Evolutionary conservation across 2,888 invertebrate genomes (phyloP), one percentile per base, ranked within the genome.

Genomic region (Amphipoea lucens): DNA sequence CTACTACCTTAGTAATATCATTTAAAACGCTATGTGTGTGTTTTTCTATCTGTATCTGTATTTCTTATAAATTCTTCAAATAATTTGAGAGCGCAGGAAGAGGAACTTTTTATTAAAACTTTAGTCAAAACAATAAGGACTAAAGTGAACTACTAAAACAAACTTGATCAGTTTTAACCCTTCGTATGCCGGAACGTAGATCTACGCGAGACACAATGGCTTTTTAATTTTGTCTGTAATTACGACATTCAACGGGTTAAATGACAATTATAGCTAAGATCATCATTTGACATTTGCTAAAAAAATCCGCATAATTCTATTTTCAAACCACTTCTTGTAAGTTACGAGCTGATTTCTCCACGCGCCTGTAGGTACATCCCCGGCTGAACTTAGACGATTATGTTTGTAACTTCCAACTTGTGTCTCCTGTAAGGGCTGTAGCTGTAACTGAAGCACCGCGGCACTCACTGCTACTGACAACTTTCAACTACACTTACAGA

Each of bases 371-470:
- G 29, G 29, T 67, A 71, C 79, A 17, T 14, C n/a, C 5, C 29
- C 29, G 57, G 63, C 17, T 82, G 51, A 84, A 87, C 79, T 82
- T 79, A 45, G 76, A 66, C 79, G 70, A 88, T 88, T 82, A 85
- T 80, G 79, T 85, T 81, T 36, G 71, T 74, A 84, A 83, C 63
- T 86, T 81, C 54, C 65, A 70, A 81, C 68, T 86, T 65, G 69
- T 79, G 76, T 86, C 78, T 74, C 73, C 70, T 80, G 63, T 71
- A 81, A 72, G 74, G 73, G 78, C 51, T 65, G 81, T 12, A 17
- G 9, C 77, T 78, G 86, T 45, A 20, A 20, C 48, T 42, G 63
- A 54, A 45, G 65, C 48, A 12, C 29, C 42, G 57, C 42, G 65
- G 23, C 40, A 6, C 73, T 45, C 23, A 14, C 54, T 69, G 72